A percentile compares a stretch with the other conserved stretches of the same genome.
phyloP scores from a whole-genome alignment of 2,113 vertebrate species.

The Bungarus multicinctus region DNA sequence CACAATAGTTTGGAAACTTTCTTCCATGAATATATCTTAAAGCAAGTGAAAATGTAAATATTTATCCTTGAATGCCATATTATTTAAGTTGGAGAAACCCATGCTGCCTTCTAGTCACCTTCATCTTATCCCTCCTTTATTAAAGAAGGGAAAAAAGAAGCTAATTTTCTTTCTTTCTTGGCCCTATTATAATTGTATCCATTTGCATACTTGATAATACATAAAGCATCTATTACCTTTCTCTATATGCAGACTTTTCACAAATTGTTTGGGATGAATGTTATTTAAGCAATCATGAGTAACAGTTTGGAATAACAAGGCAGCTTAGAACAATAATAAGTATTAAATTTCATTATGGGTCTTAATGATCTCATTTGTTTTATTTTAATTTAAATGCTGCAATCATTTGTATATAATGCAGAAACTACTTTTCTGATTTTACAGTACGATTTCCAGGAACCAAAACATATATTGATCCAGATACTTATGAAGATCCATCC shows the following conservation, averaged over 20 bases:
- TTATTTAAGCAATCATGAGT: not conserved
- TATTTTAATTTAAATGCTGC: not conserved
- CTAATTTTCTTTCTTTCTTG: not conserved
- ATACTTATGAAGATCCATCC: constrained; percentile 92
- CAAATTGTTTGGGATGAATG: not conserved
- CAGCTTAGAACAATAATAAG: not conserved
- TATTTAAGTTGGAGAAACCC: not conserved
- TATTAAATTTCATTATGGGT: not conserved
- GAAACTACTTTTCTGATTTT: constrained; percentile 45
- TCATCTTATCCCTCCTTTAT: not conserved
- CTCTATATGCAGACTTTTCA: not conserved
- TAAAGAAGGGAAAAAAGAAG: not conserved
- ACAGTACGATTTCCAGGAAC: constrained; percentile 85
- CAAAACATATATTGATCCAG: constrained; percentile 94
- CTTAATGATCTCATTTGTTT: not conserved
- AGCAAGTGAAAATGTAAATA: not conserved
- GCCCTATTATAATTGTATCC: not conserved
- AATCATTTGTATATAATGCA: constrained; percentile 19
- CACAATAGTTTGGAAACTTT: not conserved
- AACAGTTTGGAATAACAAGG: not conserved
- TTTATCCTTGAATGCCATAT: not conserved
- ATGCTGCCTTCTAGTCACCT: not conserved
- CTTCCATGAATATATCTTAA: not conserved
- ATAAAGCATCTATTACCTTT: not conserved
- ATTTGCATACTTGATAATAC: not conserved